phyloP scores from a whole-genome alignment of 2,113 vertebrate species.

The Neolamprologus toae region DNA sequence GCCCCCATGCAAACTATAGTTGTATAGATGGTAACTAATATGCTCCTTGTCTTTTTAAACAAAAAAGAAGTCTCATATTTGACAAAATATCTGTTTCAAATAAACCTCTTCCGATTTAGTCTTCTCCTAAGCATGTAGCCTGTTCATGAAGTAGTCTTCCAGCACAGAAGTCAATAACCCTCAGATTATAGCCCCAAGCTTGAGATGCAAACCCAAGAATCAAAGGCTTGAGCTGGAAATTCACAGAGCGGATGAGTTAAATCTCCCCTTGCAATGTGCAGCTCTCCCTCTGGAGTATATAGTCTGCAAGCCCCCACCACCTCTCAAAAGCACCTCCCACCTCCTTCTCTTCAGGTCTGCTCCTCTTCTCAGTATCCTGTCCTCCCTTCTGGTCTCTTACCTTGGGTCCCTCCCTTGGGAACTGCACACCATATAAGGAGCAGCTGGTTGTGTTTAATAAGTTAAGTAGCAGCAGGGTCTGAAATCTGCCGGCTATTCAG shows the following conservation, averaged over 20 bases:
- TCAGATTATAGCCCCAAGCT: neutral
- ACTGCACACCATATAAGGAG: conserved; percentile 58
- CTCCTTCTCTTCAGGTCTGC: neutral
- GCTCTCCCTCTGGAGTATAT: conserved; percentile 38
- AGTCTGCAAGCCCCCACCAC: conserved; percentile 20
- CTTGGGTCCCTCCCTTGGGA: conserved; percentile 31
- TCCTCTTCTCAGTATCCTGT: neutral
- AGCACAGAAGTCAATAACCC: neutral
- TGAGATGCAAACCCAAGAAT: neutral
- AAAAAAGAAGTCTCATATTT: neutral
- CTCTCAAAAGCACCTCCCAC: neutral
- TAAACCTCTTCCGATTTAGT: neutral
- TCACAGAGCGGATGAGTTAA: neutral
- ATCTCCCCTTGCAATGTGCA: conserved; percentile 4
- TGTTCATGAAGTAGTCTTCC: neutral
- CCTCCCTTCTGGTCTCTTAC: neutral
- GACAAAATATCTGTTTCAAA: neutral
- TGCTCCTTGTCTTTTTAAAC: neutral
- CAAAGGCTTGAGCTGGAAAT: neutral
- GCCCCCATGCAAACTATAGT: neutral
- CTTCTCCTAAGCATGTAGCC: neutral
- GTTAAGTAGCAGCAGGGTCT: neutral
- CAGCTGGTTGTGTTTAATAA: conserved; percentile 15
- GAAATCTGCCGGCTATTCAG: conserved; percentile 60
- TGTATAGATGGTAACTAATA: neutral